phyloP scores from a whole-genome alignment of 2,797 vertebrate species.

The Austrolebias charrua region DNA sequence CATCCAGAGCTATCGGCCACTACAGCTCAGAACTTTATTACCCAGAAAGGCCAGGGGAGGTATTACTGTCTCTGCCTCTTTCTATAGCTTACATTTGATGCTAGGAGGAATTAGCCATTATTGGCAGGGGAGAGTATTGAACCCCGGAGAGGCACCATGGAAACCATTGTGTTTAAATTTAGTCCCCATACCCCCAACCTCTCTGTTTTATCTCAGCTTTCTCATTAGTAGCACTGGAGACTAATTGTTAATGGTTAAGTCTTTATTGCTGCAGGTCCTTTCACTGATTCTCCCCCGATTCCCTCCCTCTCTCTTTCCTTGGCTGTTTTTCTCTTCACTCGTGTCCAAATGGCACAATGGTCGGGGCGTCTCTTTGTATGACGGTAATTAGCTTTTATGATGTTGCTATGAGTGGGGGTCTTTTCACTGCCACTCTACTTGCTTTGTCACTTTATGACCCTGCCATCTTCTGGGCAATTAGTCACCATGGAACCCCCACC shows the following conservation, averaged over 20 bases:
- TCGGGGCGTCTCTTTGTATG: slow-evolving; percentile 81
- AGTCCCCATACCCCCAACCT: slow-evolving; percentile 61
- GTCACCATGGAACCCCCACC: slow-evolving; percentile 46
- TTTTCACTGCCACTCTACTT: slow-evolving; percentile 80
- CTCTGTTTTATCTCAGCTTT: slow-evolving; percentile 81
- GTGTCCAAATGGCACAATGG: slow-evolving; percentile 86
- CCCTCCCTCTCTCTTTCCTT: slow-evolving; percentile 23
- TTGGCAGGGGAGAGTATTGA: slow-evolving; percentile 82
- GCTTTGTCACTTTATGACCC: slow-evolving; percentile 79
- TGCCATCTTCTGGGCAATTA: slow-evolving; percentile 84
- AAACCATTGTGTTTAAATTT: slow-evolving; percentile 85
- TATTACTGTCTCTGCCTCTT: slow-evolving; percentile 26
- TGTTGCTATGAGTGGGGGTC: slow-evolving; percentile 80
- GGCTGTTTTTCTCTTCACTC: slow-evolving; percentile 62
- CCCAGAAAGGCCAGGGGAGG: slow-evolving; percentile 41
- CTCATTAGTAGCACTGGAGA: slow-evolving; percentile 88
- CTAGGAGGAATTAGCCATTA: slow-evolving; percentile 74
- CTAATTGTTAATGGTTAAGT: slow-evolving; percentile 90
- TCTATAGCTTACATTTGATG: slow-evolving; percentile 68
- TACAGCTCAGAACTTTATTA: slow-evolving; percentile 64
- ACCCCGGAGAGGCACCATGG: slow-evolving; percentile 77
- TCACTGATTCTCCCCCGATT: slow-evolving; percentile 33
- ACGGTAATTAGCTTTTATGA: slow-evolving; percentile 95
- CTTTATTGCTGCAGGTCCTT: slow-evolving; percentile 87
- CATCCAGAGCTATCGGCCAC: slow-evolving; percentile 33